Base-by-base conservation (phyloP, 2,113 vertebrate species). In the Anas platyrhynchos region DNA sequence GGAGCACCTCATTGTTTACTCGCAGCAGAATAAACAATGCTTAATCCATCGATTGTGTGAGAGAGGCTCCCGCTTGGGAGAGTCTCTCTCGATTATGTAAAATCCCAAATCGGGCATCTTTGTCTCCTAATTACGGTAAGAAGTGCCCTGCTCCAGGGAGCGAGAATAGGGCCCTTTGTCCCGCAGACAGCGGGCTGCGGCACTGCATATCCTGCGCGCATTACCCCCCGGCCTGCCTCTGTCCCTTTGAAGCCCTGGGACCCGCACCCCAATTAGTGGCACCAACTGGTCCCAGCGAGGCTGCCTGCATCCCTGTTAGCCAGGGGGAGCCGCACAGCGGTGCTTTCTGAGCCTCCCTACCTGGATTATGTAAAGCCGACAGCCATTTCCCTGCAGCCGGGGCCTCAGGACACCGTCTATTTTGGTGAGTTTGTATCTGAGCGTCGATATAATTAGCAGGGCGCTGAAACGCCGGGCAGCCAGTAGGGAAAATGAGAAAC, bases 1-100 rank as follows among this genome's bases (percentile, higher is more conserved):
- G 66, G 74, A 91, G 86, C 58, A 72, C 84, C 89, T 91, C 91
- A 92, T 96, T 97, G 94, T 96, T 97, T 96, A 94, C 89, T 91
- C 50, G 81, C 9, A 18, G 56, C 90, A 96, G 74, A 96, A 94
- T 83, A 96, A 97, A 97, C 94, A 96, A 96, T 94, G n/a, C 93
- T 93, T 96, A 97, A 97, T 96, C 94, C 97, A 95, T 48, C 48
- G 93, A 94, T 95, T 96, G 91, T 95, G 77, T 83, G 88, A 94
- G 74, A 89, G 80, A 71, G 88, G 71, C 79, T 89, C 94, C 84
- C 2, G 29, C 75, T 72, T 79, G 86, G 87, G 86, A 94, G 83
- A 84, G 81, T 44, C 68, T 96, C 95, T 93, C 89, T 91, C 94
- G 91, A 96, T 93, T 93, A 95, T 79, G 74, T 69, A 89, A 92